A percentile compares a stretch with the other conserved stretches of the same genome.
Evolutionary conservation across 2,888 invertebrate species (phyloP).

Genomic region (Pristionchus japonicus): DNA sequence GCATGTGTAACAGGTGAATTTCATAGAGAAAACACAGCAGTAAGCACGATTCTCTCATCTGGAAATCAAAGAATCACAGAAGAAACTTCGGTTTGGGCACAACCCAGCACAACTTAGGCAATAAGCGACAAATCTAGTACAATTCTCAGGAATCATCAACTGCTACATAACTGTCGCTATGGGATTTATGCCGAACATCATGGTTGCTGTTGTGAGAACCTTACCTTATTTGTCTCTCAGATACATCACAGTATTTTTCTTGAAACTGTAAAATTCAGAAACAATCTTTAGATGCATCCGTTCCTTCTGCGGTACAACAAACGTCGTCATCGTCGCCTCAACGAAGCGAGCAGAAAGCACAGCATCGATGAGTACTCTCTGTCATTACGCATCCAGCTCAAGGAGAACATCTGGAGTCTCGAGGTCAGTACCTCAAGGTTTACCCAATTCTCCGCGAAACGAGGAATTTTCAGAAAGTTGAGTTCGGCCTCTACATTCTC

Average conservation of each 20-base stretch:
- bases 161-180: background rate
- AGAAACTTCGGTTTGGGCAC: background rate
- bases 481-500: background rate
- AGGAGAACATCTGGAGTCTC: background rate
- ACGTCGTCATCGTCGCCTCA: background rate
- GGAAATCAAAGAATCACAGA: background rate
- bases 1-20: background rate
- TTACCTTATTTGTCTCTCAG: background rate
- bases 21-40: background rate
- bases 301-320: background rate
- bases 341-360: background rate
- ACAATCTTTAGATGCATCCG: background rate
- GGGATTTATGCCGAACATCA: background rate
- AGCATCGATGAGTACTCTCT: background rate
- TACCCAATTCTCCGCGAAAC: no score
- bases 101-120: background rate
- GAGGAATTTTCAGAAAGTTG: background rate
- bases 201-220: background rate
- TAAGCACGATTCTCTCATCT: background rate
- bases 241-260: background rate
- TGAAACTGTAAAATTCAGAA: background rate
- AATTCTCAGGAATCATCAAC: background rate
- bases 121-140: background rate
- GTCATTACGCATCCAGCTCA: background rate
- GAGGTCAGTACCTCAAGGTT: background rate